Conservation (phyloP, 2,113 vertebrate genomes). For the Lichenostomus cassidix region DNA sequence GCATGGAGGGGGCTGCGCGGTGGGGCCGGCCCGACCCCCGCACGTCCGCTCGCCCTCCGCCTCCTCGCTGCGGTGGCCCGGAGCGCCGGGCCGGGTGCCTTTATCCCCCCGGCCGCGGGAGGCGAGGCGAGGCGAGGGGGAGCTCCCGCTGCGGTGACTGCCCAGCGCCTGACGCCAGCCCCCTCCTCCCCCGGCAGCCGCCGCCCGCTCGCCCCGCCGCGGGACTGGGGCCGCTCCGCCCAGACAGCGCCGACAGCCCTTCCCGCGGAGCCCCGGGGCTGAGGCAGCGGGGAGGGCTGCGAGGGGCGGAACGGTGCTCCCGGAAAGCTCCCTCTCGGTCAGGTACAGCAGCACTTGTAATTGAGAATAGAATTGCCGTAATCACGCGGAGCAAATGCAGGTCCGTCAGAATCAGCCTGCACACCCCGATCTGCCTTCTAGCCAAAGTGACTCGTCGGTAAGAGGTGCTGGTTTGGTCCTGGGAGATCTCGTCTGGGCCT, state of each 20-base stretch:
- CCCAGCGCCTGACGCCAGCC: background rate
- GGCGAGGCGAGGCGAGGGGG: background rate
- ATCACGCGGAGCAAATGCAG: accelerated
- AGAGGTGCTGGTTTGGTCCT: background rate
- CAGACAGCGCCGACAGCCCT: accelerated
- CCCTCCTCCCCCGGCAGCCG: background rate
- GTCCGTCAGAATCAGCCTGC: background rate
- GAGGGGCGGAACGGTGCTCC: accelerated
- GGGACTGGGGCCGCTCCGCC: background rate
- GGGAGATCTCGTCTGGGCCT: accelerated
- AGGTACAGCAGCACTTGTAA: accelerated
- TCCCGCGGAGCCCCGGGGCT: accelerated
- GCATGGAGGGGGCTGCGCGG: background rate
- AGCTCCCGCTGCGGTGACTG: background rate
- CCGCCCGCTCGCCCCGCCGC: background rate
- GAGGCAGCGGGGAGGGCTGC: background rate
- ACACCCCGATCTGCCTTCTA: background rate
- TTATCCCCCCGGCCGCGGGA: background rate
- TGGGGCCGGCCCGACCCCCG: background rate
- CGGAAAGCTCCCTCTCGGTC: background rate
- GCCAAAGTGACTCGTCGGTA: accelerated
- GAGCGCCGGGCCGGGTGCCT: background rate
- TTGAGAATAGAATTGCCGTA: background rate
- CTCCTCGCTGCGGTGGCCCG: background rate
- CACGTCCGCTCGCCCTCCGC: background rate